Conservation (phyloP, 2,888 invertebrate genomes). For the Synanthedon vespiformis region DNA sequence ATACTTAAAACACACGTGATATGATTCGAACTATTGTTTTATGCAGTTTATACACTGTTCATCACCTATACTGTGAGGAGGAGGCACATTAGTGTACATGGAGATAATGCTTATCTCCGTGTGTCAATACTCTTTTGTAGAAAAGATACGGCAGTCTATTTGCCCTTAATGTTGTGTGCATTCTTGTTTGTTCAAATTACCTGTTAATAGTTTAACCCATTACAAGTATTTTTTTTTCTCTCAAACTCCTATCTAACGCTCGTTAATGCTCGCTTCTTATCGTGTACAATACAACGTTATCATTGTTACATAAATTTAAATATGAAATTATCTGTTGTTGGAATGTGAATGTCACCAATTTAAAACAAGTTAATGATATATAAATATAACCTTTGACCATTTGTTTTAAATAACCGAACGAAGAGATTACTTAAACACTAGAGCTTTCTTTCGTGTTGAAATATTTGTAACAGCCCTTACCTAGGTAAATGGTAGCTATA, state of each 20-base stretch:
- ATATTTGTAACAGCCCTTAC: no score
- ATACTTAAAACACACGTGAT: no score
- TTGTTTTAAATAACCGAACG: constrained; percentile 2
- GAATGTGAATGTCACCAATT: constrained; percentile 6
- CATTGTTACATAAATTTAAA: background rate
- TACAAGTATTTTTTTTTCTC: background rate
- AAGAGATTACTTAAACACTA: no score
- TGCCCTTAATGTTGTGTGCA: constrained; percentile 59
- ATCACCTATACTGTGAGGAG: background rate
- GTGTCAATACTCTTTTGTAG: constrained; percentile 69
- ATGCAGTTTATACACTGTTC: background rate
- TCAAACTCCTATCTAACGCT: background rate
- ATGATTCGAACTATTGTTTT: no score
- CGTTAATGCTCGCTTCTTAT: background rate
- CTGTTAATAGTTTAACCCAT: constrained; percentile 45
- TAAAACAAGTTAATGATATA: constrained; percentile 22
- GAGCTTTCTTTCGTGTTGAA: no score
- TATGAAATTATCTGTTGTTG: constrained; percentile 3
- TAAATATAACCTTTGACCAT: constrained; percentile 27
- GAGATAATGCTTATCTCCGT: constrained; percentile 59
- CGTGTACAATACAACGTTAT: background rate
- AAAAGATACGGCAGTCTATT: constrained; percentile 61
- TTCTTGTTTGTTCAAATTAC: constrained; percentile 55
- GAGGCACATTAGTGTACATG: constrained; percentile 50
- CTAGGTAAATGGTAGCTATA: no score